Conservation (phyloP, 2,888 invertebrate genomes). For the Stramonita haemastoma region DNA sequence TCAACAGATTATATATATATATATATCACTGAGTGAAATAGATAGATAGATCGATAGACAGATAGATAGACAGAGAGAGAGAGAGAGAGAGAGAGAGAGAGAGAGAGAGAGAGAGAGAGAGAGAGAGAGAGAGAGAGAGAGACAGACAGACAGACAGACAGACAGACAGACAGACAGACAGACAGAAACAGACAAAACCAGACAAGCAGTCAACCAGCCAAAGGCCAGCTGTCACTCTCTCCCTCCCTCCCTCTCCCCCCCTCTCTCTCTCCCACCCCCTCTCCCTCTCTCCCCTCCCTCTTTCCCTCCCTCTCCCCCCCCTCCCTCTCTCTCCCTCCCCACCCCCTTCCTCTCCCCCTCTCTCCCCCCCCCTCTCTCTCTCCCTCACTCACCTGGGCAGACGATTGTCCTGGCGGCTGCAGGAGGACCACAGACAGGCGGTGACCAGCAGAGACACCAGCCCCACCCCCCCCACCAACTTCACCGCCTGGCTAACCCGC, state of each 20-base stretch:
- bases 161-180: too few species aligned
- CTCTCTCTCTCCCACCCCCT: not conserved
- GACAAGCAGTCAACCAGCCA: too few species aligned
- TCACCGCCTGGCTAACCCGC: conserved; percentile 50
- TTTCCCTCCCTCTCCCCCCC: too few species aligned
- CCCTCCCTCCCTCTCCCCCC: too few species aligned
- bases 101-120: too few species aligned
- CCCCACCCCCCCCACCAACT: conserved; percentile 46
- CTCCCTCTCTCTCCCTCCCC: not conserved
- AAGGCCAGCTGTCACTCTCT: too few species aligned
- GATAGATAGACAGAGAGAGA: too few species aligned
- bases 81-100: too few species aligned
- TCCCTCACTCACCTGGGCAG: conserved; percentile 30
- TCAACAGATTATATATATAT: too few species aligned
- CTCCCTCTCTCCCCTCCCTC: conserved; percentile 6
- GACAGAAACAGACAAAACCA: too few species aligned
- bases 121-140: not conserved
- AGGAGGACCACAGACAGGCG: conserved; percentile 52
- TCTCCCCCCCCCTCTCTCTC: not conserved
- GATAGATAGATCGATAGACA: too few species aligned
- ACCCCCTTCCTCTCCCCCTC: not conserved
- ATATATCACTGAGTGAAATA: too few species aligned
- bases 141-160: not conserved
- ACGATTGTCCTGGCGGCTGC: conserved; percentile 41
- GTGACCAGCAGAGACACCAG: conserved; percentile 50